Conservation (phyloP, 2,888 invertebrate genomes). For the Julus scanicus region DNA sequence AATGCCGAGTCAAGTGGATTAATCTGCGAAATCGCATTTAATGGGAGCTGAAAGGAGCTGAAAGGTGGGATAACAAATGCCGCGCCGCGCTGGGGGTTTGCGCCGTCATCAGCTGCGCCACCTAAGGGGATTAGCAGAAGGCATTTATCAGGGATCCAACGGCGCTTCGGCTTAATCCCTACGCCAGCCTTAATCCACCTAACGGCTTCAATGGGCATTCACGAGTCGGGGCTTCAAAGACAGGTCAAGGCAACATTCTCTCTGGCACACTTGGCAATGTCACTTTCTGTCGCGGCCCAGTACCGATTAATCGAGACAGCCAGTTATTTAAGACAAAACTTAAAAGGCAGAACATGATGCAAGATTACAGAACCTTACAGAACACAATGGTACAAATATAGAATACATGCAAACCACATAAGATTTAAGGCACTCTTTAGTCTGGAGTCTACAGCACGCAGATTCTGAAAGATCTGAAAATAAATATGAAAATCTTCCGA, state of each 20-base stretch:
- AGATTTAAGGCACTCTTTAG: too few relatives aligned
- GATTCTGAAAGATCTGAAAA: too few relatives aligned
- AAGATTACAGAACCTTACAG: too few relatives aligned
- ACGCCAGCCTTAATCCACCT: not conserved
- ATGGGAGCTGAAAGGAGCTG: constrained; percentile 42
- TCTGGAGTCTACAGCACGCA: too few relatives aligned
- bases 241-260: not conserved
- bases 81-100: not conserved
- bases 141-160: not conserved
- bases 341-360: too few relatives aligned
- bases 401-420: too few relatives aligned
- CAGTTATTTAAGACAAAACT: too few relatives aligned
- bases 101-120: constrained; percentile 16
- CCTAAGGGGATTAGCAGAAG: not conserved
- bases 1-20: constrained; percentile 52
- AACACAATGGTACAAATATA: too few relatives aligned
- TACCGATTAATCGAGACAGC: too few relatives aligned
- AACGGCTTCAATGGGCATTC: not conserved
- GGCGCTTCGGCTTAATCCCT: not conserved
- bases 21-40: constrained; percentile 35
- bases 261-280: too few relatives aligned
- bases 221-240: not conserved
- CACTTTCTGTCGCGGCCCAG: too few relatives aligned
- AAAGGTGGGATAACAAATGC: constrained; percentile 34
- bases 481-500: too few relatives aligned